Percentiles rank a stretch among this genome's conserved stretches.
Conservation (phyloP, 2,888 invertebrate genomes). For the Argyresthia goedartella region DNA sequence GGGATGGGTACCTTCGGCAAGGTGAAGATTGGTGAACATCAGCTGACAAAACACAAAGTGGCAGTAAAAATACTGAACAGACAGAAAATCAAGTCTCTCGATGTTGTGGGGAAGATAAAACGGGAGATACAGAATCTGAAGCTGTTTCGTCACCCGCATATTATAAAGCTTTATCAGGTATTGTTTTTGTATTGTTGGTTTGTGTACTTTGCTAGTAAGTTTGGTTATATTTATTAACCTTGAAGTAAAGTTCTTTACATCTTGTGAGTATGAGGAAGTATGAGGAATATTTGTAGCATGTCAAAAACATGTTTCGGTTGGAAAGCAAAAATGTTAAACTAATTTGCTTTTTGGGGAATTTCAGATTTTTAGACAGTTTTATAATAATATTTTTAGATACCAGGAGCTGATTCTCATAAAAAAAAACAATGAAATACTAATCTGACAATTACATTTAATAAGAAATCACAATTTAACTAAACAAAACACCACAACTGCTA, state of each 20-base stretch:
- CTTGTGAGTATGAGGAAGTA: too few species aligned
- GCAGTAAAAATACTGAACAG: constrained; percentile 98
- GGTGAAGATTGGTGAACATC: constrained; percentile 99
- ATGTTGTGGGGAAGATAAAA: constrained; percentile 99
- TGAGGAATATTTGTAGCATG: too few species aligned
- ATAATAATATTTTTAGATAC: too few species aligned
- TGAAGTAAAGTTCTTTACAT: neutral
- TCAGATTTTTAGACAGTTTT: too few species aligned
- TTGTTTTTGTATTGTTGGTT: neutral
- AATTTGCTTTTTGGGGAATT: too few species aligned
- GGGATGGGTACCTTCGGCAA: constrained; percentile 99
- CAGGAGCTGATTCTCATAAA: too few species aligned
- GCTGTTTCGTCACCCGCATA: constrained; percentile 99
- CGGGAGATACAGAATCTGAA: constrained; percentile 99
- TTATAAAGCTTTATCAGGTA: constrained; percentile 94
- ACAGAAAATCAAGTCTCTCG: constrained; percentile 98
- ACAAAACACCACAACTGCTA: too few species aligned
- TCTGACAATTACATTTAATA: too few species aligned
- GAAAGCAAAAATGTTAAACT: too few species aligned
- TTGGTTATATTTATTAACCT: neutral
- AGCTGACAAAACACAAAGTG: constrained; percentile 97
- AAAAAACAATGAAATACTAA: too few species aligned
- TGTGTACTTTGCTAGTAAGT: neutral
- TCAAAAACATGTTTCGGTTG: too few species aligned
- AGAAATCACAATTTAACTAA: too few species aligned